Evolutionary conservation across 2,797 vertebrate species (phyloP).

Genomic region (Orestias chungarensis): DNA sequence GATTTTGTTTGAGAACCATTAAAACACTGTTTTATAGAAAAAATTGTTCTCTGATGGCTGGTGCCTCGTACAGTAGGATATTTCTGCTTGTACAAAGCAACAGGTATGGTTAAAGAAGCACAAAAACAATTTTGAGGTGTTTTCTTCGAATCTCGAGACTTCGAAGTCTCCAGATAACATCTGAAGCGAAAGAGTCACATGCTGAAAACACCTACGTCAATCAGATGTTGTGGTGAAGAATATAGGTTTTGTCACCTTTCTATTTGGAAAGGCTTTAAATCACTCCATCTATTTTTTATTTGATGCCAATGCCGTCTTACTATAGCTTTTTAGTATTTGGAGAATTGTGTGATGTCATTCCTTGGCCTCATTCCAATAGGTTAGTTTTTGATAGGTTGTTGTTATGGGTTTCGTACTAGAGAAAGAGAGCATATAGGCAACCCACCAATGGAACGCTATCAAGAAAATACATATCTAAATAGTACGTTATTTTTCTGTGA

Average conservation of each 20-base stretch:
- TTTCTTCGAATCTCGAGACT: too few species aligned
- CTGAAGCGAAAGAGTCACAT: not conserved
- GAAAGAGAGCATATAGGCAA: not conserved
- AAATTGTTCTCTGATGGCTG: too few species aligned
- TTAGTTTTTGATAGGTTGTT: not conserved
- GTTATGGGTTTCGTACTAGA: not conserved
- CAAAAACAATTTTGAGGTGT: too few species aligned
- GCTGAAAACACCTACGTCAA: not conserved
- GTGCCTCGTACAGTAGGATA: too few species aligned
- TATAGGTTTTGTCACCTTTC: not conserved
- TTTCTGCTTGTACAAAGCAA: too few species aligned
- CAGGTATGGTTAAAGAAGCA: too few species aligned
- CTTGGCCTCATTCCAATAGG: not conserved
- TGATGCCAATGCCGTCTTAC: not conserved
- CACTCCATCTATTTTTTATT: not conserved
- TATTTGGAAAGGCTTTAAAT: not conserved
- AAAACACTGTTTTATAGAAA: too few species aligned
- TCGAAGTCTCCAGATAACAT: too few species aligned
- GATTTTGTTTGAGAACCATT: not conserved
- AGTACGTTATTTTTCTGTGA: not conserved
- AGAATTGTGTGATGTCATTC: not conserved
- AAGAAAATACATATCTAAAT: not conserved
- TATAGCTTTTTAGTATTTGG: not conserved
- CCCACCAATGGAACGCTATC: not conserved
- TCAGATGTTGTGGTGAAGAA: not conserved